phyloP scores from a whole-genome alignment of 2,113 vertebrate species.

The Buteo buteo region DNA sequence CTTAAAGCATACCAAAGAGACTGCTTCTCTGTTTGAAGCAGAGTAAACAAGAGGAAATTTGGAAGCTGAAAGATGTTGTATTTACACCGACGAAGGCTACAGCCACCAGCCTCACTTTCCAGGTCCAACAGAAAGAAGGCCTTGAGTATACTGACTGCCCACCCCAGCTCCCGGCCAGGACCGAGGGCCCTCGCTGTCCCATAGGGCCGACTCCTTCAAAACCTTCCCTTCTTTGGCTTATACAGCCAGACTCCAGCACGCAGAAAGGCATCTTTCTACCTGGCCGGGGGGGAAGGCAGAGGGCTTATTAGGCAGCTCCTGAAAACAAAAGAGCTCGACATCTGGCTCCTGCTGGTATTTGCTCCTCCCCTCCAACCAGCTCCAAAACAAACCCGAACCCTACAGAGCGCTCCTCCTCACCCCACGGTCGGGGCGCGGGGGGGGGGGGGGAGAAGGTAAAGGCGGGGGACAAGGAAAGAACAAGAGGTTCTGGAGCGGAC shows the following conservation, averaged over 20 bases:
- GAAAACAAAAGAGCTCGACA: conserved; percentile 62
- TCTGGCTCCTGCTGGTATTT: neutral
- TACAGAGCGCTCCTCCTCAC: neutral
- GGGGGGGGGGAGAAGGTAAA: no score
- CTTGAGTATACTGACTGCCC: neutral
- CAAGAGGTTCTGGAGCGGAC: no score
- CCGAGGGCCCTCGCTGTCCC: conserved; percentile 17
- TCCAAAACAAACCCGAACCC: neutral
- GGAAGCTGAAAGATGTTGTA: neutral
- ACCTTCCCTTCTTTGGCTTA: conserved; percentile 12
- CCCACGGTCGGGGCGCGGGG: neutral
- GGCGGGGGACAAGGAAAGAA: no score
- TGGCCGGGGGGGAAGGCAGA: neutral
- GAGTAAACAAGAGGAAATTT: neutral
- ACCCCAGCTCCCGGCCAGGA: neutral
- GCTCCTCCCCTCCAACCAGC: conserved; percentile 16
- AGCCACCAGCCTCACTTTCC: neutral
- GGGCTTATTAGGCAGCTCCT: neutral
- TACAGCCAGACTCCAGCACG: neutral
- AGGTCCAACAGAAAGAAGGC: neutral
- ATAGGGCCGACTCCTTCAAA: neutral
- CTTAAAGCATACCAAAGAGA: neutral
- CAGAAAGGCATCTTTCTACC: conserved; percentile 43
- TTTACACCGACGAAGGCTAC: neutral
- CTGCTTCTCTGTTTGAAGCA: neutral